Conservation (phyloP, 2,113 vertebrate species). For the Catagonus wagneri region DNA sequence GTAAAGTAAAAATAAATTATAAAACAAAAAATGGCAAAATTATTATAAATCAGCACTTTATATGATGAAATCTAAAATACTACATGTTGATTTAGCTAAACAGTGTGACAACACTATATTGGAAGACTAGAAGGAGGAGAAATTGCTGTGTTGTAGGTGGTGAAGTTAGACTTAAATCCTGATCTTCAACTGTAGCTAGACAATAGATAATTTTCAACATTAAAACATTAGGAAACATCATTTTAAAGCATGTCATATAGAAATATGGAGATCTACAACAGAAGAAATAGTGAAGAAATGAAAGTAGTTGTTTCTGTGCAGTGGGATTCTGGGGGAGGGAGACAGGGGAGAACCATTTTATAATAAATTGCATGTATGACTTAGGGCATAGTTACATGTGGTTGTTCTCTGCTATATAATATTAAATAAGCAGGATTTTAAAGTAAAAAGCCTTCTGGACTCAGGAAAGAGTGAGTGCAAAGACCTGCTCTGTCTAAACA, state of each 20-base stretch:
- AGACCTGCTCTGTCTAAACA: background rate
- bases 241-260: background rate
- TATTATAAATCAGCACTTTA: background rate
- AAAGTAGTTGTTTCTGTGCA: background rate
- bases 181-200: background rate
- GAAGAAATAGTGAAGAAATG: background rate
- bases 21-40: background rate
- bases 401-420: background rate
- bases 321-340: background rate
- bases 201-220: background rate
- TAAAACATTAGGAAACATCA: background rate
- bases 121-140: background rate
- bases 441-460: background rate
- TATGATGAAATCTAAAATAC: background rate
- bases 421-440: background rate
- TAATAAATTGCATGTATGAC: background rate
- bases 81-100: background rate
- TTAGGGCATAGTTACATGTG: background rate
- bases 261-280: background rate
- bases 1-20: background rate
- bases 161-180: background rate
- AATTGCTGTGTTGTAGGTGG: background rate
- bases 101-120: background rate
- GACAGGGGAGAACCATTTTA: background rate
- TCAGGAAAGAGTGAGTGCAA: background rate